Percentiles rank a stretch among this genome's conserved stretches.
Evolutionary conservation across 2,888 invertebrate genomes (phyloP).

Genomic region (Fissipunctia ypsillon): DNA sequence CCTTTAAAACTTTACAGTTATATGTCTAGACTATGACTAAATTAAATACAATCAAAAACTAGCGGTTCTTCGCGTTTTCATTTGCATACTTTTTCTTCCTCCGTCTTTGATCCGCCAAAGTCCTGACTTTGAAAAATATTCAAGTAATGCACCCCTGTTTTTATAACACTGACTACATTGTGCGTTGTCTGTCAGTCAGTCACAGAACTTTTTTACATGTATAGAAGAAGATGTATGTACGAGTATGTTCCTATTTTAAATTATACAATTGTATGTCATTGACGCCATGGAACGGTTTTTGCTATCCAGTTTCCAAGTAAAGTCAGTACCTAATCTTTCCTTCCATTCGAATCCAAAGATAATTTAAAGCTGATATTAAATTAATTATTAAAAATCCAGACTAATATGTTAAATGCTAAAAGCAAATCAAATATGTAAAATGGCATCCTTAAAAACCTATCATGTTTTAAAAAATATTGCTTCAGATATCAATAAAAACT

Average conservation of each 20-base stretch:
- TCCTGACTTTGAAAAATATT: background rate
- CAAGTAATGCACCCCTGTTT: background rate
- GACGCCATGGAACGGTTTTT: background rate
- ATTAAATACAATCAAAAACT: background rate
- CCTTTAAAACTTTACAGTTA: background rate
- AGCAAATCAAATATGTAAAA: conserved; percentile 63
- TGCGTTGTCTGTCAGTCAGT: background rate
- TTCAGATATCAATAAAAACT: conserved; percentile 63
- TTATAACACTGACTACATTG: background rate
- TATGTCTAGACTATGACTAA: background rate
- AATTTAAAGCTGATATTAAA: conserved; percentile 28
- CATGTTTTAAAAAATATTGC: conserved; percentile 40
- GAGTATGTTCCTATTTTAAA: no score
- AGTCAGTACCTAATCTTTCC: background rate
- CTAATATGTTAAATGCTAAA: conserved; percentile 40
- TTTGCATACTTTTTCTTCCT: background rate
- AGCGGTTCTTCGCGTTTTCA: background rate
- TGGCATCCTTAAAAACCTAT: conserved; percentile 25
- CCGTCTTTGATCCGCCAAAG: background rate
- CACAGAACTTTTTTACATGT: background rate
- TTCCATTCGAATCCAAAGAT: background rate
- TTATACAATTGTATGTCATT: background rate
- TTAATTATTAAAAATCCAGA: conserved; percentile 38
- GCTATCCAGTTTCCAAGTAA: background rate
- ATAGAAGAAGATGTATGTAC: background rate